Evolutionary conservation across 1,140 invertebrate genomes (phyloP).

Genomic region (Caligus rogercresseyi): DNA sequence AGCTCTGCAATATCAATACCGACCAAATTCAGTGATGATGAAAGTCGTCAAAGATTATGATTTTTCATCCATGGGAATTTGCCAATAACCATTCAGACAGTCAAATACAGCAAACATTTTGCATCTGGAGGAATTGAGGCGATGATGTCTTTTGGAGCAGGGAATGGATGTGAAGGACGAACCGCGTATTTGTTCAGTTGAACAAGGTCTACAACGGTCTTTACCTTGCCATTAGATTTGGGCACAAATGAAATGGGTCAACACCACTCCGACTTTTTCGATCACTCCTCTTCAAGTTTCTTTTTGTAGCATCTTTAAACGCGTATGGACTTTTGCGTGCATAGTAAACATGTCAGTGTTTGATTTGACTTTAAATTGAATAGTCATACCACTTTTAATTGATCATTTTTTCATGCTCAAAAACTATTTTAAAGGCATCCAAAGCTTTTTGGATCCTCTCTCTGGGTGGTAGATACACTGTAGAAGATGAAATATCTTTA

Average conservation of each 20-base stretch:
- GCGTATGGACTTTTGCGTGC: not conserved
- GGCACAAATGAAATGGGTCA: not conserved
- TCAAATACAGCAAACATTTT: not conserved
- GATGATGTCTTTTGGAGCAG: not conserved
- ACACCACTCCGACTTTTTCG: not conserved
- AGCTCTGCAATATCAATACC: not conserved
- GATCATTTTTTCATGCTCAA: not conserved
- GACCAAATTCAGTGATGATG: not conserved
- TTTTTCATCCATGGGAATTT: not conserved
- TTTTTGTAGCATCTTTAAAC: not conserved
- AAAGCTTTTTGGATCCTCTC: not conserved
- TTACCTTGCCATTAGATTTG: not conserved
- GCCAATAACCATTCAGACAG: not conserved
- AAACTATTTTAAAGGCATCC: not conserved
- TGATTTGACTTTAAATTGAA: not conserved
- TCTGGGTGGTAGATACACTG: not conserved
- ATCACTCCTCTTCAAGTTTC: not conserved
- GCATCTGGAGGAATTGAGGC: not conserved
- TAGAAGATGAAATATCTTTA: not conserved
- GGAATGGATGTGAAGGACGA: not conserved
- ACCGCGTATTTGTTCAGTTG: not conserved
- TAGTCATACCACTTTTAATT: not conserved
- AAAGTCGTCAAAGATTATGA: not conserved
- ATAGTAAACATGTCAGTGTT: not conserved
- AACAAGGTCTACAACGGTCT: not conserved